These are phyloP conservation scores for Forbesichthys agassizii DNA, from an alignment of 2,113 vertebrate genomes.

Conservation along the genomic window DNA sequence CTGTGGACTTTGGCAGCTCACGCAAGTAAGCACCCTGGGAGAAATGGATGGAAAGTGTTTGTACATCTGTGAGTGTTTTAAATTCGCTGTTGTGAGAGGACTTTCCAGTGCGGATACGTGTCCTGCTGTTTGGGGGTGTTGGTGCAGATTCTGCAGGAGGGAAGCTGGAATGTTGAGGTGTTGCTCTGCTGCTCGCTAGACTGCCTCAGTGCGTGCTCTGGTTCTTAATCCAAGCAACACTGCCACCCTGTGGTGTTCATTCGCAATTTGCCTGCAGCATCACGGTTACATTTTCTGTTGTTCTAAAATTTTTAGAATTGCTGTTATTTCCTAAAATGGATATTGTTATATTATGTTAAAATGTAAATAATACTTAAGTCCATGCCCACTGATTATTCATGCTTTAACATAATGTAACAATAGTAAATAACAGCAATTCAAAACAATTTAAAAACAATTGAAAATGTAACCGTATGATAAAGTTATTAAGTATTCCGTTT, in stretches of 20 bases:
- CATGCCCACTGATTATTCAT: too few relatives aligned
- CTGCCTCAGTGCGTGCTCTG: not conserved
- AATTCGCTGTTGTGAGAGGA: constrained; percentile 15
- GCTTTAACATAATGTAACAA: too few relatives aligned
- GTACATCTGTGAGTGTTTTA: constrained; percentile 13
- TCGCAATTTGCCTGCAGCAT: not conserved
- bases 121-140: constrained; percentile 3
- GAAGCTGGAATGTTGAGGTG: not conserved
- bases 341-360: too few relatives aligned
- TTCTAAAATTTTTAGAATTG: not conserved
- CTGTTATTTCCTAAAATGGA: too few relatives aligned
- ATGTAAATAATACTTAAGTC: too few relatives aligned
- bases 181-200: not conserved
- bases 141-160: not conserved
- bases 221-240: constrained; percentile 10
- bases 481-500: too few relatives aligned
- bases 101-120: constrained; percentile 1
- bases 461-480: not conserved
- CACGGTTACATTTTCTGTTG: not conserved
- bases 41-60: not conserved
- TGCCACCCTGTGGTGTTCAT: constrained; percentile 56
- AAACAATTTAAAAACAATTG: too few relatives aligned
- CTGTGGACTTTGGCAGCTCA: constrained; percentile 96
- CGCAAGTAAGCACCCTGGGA: constrained; percentile 86
- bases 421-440: too few relatives aligned